Conservation (phyloP, 2,888 invertebrate genomes). For the Caenorhabditis sp. region DNA sequence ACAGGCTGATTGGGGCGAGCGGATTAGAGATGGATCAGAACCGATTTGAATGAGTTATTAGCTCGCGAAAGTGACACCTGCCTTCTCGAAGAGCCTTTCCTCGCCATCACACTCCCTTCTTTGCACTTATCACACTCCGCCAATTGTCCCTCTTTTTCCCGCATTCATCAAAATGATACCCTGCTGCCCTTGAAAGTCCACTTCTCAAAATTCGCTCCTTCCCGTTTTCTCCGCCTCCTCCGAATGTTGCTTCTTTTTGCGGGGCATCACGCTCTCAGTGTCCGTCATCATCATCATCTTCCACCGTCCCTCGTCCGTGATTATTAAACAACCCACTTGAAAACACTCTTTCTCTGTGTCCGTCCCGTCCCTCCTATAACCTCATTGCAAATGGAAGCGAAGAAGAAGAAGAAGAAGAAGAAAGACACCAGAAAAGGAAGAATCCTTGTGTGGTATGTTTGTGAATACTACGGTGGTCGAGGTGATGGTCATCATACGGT, state of each 20-base stretch:
- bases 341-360: conserved; percentile 13
- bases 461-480: not conserved
- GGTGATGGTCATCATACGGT: conserved; percentile 19
- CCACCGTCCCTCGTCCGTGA: conserved; percentile 17
- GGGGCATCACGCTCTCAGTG: conserved; percentile 35
- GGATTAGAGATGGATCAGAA: too few species aligned
- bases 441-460: conserved; percentile 4
- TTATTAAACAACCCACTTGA: conserved; percentile 55
- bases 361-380: conserved; percentile 24
- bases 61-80: too few species aligned
- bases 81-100: too few species aligned
- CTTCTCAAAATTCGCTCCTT: not conserved
- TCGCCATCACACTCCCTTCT: not conserved
- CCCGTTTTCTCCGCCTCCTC: not conserved
- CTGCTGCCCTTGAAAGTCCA: conserved; percentile 19
- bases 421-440: conserved; percentile 11
- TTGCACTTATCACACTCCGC: conserved; percentile 1
- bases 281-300: conserved; percentile 30
- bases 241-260: conserved; percentile 31
- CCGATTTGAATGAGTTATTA: too few species aligned
- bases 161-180: conserved; percentile 14
- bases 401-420: conserved; percentile 5
- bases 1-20: too few species aligned
- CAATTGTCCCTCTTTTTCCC: not conserved
- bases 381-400: conserved; percentile 24